Percentiles rank a stretch among this genome's conserved stretches.
phyloP scores from a whole-genome alignment of 2,113 vertebrate genomes.

The Potamarius usumacintae region DNA sequence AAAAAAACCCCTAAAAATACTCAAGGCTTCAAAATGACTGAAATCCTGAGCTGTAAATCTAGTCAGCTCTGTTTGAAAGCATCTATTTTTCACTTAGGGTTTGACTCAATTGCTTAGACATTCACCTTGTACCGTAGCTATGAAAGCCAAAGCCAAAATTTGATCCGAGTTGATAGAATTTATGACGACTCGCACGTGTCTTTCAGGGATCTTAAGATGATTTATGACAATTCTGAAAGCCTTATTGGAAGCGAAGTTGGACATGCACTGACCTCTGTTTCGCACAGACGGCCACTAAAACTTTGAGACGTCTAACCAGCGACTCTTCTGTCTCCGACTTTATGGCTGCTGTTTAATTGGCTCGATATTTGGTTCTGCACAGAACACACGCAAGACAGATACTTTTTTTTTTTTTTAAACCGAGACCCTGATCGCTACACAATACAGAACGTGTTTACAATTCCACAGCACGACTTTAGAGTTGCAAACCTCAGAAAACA shows the following conservation, averaged over 20 bases:
- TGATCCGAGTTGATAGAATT: neutral
- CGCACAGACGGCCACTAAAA: neutral
- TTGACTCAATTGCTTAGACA: neutral
- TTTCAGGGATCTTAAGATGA: neutral
- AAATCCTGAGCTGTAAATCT: neutral
- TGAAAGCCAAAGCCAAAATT: neutral
- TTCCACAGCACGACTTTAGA: slow-evolving; percentile 5
- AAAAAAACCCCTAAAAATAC: neutral
- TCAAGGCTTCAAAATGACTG: neutral
- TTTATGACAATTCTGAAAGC: neutral
- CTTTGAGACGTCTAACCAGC: neutral
- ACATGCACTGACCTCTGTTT: neutral
- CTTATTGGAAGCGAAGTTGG: neutral
- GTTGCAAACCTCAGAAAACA: neutral
- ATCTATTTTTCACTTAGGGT: neutral
- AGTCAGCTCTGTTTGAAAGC: neutral
- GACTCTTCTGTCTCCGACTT: neutral
- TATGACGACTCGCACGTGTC: neutral
- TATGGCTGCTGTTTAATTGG: slow-evolving; percentile 8
- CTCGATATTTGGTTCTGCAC: slow-evolving; percentile 10
- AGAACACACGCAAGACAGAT: slow-evolving; percentile 15
- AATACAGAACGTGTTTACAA: slow-evolving; percentile 15
- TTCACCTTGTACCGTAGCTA: neutral
- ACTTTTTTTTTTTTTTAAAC: neutral
- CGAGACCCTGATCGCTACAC: neutral